These are phyloP conservation scores for Cyphomyrmex costatus DNA, from an alignment of 1,140 invertebrate species.

Conservation along the genomic window DNA sequence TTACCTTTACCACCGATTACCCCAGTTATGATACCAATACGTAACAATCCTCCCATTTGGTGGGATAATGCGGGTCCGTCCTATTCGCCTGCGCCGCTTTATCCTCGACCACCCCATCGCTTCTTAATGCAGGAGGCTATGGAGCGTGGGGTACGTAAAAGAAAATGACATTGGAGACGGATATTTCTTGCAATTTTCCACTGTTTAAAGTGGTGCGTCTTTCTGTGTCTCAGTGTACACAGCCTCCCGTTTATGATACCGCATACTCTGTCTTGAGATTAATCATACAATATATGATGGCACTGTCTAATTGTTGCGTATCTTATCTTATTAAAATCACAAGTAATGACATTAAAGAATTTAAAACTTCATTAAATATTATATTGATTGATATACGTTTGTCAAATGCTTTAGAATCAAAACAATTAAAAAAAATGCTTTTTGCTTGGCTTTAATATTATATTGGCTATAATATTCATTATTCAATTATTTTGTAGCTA, in stretches of 20 bases:
- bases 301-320: slow-evolving; percentile 43
- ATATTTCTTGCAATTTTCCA: slow-evolving; percentile 80
- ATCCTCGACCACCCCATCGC: slow-evolving; percentile 60
- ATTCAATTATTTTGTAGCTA: background rate
- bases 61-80: slow-evolving; percentile 77
- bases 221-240: slow-evolving; percentile 82
- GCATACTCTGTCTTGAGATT: slow-evolving; percentile 75
- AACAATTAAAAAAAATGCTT: no score
- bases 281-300: slow-evolving; percentile 60
- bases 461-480: background rate
- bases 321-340: background rate
- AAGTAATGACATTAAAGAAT: background rate
- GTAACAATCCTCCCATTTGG: slow-evolving; percentile 77
- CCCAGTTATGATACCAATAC: slow-evolving; percentile 75
- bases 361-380: background rate
- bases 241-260: slow-evolving; percentile 77
- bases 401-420: background rate
- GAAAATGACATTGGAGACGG: slow-evolving; percentile 83
- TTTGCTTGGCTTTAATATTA: no score
- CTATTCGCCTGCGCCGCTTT: slow-evolving; percentile 67
- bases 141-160: slow-evolving; percentile 79
- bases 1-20: slow-evolving; percentile 77
- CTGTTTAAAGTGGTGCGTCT: slow-evolving; percentile 84
- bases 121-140: slow-evolving; percentile 70
- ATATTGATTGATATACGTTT: background rate